Base-by-base conservation (phyloP, 2,797 vertebrate species). In the Myripristis murdjan region DNA sequence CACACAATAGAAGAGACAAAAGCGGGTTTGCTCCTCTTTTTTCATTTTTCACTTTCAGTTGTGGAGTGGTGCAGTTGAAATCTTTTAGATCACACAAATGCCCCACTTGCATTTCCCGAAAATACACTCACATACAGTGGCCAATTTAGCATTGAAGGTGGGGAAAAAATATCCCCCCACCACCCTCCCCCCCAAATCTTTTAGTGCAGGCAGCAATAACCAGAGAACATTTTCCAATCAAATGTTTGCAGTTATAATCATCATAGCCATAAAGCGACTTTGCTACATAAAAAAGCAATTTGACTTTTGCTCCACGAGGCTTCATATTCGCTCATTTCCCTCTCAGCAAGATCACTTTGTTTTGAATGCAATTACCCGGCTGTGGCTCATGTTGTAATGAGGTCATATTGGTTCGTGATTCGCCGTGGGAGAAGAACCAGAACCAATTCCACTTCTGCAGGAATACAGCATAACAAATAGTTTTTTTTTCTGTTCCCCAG, bases 361-460 rank as follows among this genome's bases (percentile, higher is more conserved):
- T 84, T 80, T 73, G 48, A 70, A 82, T 64, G 73, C 80, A 83
- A 77, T 87, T 84, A 83, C 72, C 54, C 37, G 59, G 73, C 83
- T 81, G 77, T 81, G 86, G 66, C 80, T 86, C 75, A 85, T 41
- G 2, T 74, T 51, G 39, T 86, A 89, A 91, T 83, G 84, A 80
- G 87, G 84, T 88, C 86, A 83, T 81, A 78, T 82, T 82, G 77
- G 77, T 77, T 81, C 74, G 67, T 72, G 84, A 81, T 75, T 64
- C n/a, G 24, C 83, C 11, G 23, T 61, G 63, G 66, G 81, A 73
- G 63, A 79, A 70, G 61, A 73, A 81, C 66, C 75, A 81, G 73
- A 79, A 70, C 73, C 67, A 81, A 75, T 82, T 83, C 70, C 31
- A 28, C 63, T 59, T 57, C 46, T 70, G 77, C 70, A 52, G 75